A percentile compares a stretch with the other conserved stretches of the same genome.
These are phyloP conservation scores for Epirrhoe alternata DNA, from an alignment of 2,888 invertebrate genomes.

Conservation along the genomic window DNA sequence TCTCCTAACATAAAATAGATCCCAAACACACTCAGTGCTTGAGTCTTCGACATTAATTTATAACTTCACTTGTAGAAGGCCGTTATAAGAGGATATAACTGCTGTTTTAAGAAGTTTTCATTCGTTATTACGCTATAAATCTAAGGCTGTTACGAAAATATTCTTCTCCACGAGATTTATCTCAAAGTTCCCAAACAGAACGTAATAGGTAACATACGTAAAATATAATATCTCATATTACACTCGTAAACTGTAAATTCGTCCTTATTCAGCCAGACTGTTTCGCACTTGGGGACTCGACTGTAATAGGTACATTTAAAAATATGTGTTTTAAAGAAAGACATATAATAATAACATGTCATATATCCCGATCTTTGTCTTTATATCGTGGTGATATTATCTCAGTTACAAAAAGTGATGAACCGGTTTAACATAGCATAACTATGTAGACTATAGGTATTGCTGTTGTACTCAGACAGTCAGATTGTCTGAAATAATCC, in stretches of 20 bases:
- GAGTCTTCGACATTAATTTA: slow-evolving; percentile 1
- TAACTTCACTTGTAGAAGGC: not conserved
- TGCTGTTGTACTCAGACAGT: too few relatives aligned
- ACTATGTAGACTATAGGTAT: too few relatives aligned
- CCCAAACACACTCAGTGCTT: not conserved
- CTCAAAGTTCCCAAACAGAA: slow-evolving; percentile 37
- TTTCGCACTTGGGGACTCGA: not conserved
- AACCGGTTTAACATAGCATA: not conserved
- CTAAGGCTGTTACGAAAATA: slow-evolving; percentile 35
- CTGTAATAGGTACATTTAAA: not conserved
- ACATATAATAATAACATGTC: not conserved
- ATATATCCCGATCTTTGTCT: not conserved
- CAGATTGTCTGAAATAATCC: too few relatives aligned
- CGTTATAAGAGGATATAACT: slow-evolving; percentile 12
- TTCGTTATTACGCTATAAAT: slow-evolving; percentile 39
- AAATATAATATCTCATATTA: slow-evolving; percentile 49
- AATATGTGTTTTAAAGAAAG: not conserved
- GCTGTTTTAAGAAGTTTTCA: slow-evolving; percentile 9
- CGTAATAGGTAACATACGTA: slow-evolving; percentile 53
- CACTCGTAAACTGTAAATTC: slow-evolving; percentile 57
- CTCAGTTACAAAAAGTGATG: not conserved
- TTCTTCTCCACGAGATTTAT: slow-evolving; percentile 22
- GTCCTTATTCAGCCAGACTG: slow-evolving; percentile 43
- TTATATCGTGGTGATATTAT: not conserved
- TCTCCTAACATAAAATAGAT: not conserved